Evolutionary conservation across 2,888 invertebrate species (phyloP).

Genomic region (Pollenia amentaria): DNA sequence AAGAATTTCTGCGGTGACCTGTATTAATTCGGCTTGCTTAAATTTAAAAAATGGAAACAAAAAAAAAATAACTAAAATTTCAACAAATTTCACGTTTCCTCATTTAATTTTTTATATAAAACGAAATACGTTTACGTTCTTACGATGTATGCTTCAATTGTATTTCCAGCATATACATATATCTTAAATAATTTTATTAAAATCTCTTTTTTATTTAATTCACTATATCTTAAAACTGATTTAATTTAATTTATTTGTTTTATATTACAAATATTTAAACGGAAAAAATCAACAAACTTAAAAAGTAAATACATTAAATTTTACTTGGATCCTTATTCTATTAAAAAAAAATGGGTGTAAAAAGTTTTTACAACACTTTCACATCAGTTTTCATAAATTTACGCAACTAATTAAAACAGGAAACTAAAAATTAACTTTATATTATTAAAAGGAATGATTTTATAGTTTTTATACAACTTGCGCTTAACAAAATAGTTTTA

Average conservation of each 20-base stretch:
- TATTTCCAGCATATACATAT: no score
- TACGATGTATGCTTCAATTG: no score
- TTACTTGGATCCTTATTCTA: not conserved
- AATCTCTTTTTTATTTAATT: no score
- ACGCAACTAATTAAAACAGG: slow-evolving; percentile 40
- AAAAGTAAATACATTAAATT: not conserved
- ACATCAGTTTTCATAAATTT: not conserved
- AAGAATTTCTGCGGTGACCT: no score
- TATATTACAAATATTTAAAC: no score
- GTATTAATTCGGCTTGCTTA: no score
- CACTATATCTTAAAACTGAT: not conserved
- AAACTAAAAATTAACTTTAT: slow-evolving; percentile 30
- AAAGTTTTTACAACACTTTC: not conserved
- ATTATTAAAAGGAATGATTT: not conserved
- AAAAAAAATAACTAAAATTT: no score
- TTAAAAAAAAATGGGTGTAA: not conserved
- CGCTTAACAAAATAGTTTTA: not conserved
- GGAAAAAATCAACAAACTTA: not conserved
- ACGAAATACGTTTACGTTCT: no score
- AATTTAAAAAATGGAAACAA: no score
- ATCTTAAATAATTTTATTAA: no score
- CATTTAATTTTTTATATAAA: no score
- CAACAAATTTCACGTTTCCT: no score
- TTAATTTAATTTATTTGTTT: not conserved
- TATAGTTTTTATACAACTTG: not conserved